phyloP scores from a whole-genome alignment of 2,797 vertebrate species.

The Neosilurus hyrtlii region DNA sequence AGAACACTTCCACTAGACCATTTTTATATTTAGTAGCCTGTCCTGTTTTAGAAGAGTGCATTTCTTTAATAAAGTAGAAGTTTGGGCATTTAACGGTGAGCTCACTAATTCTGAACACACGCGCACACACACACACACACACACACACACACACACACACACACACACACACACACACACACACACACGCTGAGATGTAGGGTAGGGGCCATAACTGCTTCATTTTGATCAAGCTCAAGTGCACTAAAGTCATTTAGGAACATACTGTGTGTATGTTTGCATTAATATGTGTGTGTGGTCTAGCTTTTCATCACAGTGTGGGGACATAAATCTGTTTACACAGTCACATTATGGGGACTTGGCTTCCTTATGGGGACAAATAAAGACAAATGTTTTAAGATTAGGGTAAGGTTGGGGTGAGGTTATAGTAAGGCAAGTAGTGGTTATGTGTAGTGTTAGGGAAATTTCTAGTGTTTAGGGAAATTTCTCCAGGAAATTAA shows the following conservation, averaged over 20 bases:
- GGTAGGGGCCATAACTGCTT: slow-evolving; percentile 73
- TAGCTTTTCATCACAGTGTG: too few relatives aligned
- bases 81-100: slow-evolving; percentile 49
- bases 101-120: slow-evolving; percentile 38
- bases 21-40: slow-evolving; percentile 39
- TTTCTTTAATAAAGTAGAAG: slow-evolving; percentile 47
- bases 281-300: slow-evolving; percentile 34
- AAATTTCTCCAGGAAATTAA: too few relatives aligned
- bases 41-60: slow-evolving; percentile 32
- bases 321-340: too few relatives aligned
- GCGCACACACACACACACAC: slow-evolving; percentile 45
- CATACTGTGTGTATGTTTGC: slow-evolving; percentile 56
- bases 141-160: slow-evolving; percentile 28
- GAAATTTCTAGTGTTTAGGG: too few relatives aligned
- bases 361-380: too few relatives aligned
- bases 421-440: too few relatives aligned
- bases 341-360: too few relatives aligned
- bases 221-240: slow-evolving; percentile 72
- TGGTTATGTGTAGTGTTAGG: too few relatives aligned
- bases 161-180: slow-evolving; percentile 48
- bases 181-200: slow-evolving; percentile 56
- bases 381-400: too few relatives aligned
- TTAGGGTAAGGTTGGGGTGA: too few relatives aligned
- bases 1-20: neutral
- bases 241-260: slow-evolving; percentile 73